Conservation (phyloP, 35 echinoderm and acorn worm genomes). For the Chiridota heheva region DNA sequence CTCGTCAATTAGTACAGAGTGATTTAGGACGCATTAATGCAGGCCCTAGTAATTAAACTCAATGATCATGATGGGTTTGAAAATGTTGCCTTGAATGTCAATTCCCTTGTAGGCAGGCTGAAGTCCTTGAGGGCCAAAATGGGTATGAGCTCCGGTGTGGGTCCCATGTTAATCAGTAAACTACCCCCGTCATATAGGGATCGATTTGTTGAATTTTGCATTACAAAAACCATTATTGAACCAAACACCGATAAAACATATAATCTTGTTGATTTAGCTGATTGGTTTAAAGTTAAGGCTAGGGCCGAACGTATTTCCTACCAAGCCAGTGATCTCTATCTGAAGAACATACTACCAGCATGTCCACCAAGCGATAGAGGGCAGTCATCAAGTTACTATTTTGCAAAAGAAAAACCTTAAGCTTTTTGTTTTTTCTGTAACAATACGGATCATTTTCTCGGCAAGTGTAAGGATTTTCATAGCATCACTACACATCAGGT, state of each 20-base stretch:
- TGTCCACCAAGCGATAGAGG: neutral
- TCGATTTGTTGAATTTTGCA: neutral
- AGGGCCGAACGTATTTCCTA: neutral
- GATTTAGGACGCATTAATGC: neutral
- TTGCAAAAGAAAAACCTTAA: neutral
- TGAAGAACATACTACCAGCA: neutral
- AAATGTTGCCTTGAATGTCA: too few species aligned
- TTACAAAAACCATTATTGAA: neutral
- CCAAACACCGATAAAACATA: conserved; percentile 7
- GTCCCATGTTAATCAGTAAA: conserved; percentile 18
- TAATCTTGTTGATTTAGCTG: neutral
- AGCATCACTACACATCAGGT: neutral
- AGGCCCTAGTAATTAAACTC: neutral
- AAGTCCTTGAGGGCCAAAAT: neutral
- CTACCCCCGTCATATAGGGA: neutral
- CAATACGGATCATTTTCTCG: conserved; percentile 1
- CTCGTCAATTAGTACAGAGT: too few species aligned
- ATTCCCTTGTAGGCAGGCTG: conserved; percentile 11
- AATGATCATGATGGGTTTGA: neutral
- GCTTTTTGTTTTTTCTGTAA: conserved; percentile 20
- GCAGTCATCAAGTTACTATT: too few species aligned
- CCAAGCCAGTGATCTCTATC: neutral
- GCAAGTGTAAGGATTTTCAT: too few species aligned
- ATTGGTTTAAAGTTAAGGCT: neutral
- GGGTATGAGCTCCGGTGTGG: conserved; percentile 16